A percentile compares a stretch with the other conserved stretches of the same genome.
Evolutionary conservation across 2,888 invertebrate genomes (phyloP).

Genomic region (Stenoptilia bipunctidactyla): DNA sequence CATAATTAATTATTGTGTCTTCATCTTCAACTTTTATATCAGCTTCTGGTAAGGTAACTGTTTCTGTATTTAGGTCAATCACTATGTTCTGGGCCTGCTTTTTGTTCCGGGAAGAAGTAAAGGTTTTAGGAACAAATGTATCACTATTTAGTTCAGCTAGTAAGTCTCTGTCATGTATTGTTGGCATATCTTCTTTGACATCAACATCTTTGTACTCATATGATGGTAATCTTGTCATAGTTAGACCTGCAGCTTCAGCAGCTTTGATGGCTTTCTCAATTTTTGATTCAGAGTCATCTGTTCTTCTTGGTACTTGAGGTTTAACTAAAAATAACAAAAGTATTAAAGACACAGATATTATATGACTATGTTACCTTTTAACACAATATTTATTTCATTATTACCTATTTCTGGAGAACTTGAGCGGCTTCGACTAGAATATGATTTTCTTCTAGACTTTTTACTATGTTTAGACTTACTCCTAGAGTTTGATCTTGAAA

Average conservation of each 20-base stretch:
- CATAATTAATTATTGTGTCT: conserved; percentile 76
- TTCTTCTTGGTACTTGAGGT: conserved; percentile 20
- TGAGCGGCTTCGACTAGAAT: conserved; percentile 43
- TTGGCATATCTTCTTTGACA: conserved; percentile 62
- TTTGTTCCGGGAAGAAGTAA: conserved; percentile 71
- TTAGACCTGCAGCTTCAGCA: conserved; percentile 60
- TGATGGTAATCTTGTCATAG: conserved; percentile 63
- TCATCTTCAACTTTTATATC: conserved; percentile 56
- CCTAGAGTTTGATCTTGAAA: conserved; percentile 41
- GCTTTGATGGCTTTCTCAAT: conserved; percentile 62
- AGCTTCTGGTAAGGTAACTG: conserved; percentile 75
- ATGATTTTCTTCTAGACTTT: conserved; percentile 37
- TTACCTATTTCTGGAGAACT: conserved; percentile 53
- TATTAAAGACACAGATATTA: too few species aligned
- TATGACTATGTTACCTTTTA: too few species aligned
- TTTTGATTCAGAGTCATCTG: conserved; percentile 56
- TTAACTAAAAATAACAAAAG: conserved; percentile 27
- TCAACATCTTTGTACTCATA: conserved; percentile 60
- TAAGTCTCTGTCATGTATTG: conserved; percentile 67
- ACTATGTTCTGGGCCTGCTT: conserved; percentile 79
- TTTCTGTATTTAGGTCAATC: conserved; percentile 79
- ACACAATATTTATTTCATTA: too few species aligned
- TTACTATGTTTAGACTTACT: conserved; percentile 40
- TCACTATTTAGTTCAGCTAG: conserved; percentile 81
- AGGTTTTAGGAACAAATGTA: conserved; percentile 73